Evolutionary conservation across 2,113 vertebrate species (phyloP).

Genomic region (Indicator indicator): DNA sequence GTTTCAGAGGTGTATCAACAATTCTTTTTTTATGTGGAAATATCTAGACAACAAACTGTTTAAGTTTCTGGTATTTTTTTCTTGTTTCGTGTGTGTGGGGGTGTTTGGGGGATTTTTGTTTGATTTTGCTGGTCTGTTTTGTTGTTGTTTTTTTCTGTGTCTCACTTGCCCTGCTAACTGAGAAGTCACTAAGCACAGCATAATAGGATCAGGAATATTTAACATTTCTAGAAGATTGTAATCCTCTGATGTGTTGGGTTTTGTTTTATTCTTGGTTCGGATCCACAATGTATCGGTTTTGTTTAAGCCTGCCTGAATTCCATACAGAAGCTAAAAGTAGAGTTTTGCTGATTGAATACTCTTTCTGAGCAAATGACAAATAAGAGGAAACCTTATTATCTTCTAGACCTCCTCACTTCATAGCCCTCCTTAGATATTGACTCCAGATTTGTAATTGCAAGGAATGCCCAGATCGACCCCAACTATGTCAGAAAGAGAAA

Average conservation of each 20-base stretch:
- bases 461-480: background rate
- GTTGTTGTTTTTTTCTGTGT: background rate
- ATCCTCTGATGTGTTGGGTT: background rate
- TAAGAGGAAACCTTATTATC: background rate
- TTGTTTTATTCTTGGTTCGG: background rate
- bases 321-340: background rate
- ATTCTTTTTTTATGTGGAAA: background rate
- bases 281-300: background rate
- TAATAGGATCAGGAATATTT: background rate
- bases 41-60: background rate
- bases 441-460: background rate
- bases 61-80: background rate
- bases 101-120: too few species aligned
- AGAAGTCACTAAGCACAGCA: background rate
- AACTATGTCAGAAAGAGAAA: background rate
- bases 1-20: background rate
- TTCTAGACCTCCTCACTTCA: background rate
- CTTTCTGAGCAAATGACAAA: background rate
- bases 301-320: background rate
- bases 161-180: background rate
- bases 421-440: background rate
- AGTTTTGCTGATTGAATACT: background rate
- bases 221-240: background rate
- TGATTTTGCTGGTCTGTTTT: too few species aligned
- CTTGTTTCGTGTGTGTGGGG: background rate